These are phyloP conservation scores for Cydia fagiglandana DNA, from an alignment of 1,140 invertebrate genomes.

Conservation along the genomic window DNA sequence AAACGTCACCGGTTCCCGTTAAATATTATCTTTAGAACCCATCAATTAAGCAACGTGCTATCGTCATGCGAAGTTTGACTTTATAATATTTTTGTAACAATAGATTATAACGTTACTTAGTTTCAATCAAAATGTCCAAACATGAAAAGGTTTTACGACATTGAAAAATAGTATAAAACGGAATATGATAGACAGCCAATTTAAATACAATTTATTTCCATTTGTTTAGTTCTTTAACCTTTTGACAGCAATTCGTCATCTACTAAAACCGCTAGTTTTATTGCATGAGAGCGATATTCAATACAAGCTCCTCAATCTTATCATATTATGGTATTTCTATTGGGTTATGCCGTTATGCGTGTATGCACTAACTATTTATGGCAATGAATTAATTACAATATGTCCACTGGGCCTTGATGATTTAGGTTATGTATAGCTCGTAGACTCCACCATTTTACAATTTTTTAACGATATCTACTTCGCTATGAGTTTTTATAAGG, in stretches of 20 bases:
- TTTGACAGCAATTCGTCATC: neutral
- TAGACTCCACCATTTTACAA: too few relatives aligned
- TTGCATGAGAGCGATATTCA: neutral
- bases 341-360: neutral
- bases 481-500: too few relatives aligned
- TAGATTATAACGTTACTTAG: neutral
- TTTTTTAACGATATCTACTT: too few relatives aligned
- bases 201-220: neutral
- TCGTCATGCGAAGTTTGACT: neutral
- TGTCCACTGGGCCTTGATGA: too few relatives aligned
- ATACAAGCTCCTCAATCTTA: too few relatives aligned
- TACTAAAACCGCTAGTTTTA: neutral
- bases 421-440: too few relatives aligned
- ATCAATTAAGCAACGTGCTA: neutral
- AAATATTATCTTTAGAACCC: neutral
- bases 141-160: neutral
- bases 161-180: neutral
- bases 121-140: neutral
- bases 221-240: neutral
- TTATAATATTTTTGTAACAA: constrained; percentile 3
- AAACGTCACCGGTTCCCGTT: neutral
- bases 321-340: too few relatives aligned
- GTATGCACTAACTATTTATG: too few relatives aligned
- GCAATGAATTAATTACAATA: too few relatives aligned
- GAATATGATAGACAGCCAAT: neutral